Evolutionary conservation across 2,888 invertebrate species (phyloP), one percentile per base, ranked within the genome.

Genomic region (Caenorhabditis uteleia): DNA sequence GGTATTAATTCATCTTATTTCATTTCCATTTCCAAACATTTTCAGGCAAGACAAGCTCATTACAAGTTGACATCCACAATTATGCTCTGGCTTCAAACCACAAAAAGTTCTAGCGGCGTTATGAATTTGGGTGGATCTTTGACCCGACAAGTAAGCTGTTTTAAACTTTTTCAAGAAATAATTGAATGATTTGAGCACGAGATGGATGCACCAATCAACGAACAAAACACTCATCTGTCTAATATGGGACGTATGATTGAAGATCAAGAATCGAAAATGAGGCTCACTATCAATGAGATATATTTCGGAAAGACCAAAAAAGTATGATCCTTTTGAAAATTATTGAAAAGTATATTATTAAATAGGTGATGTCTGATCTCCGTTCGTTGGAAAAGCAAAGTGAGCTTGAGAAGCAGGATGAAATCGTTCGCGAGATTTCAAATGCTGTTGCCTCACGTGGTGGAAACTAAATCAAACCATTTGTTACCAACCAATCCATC

Each of bases 181-280:
- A 38, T 26, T 27, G 20, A 2, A 31, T 39, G 7, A 12, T 56
- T 54, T 49, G 33, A 92, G 91, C 90, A 90, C 26, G 97, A 97
- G 84, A 91, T 90, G 84, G 97, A 98, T 85, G 89, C 90, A 0
- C 87, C 90, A 38, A 91, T 95, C 20, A 92, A 90, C 81, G 97
- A 98, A 76, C 90, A 92, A 25, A 92, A 91, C 40, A 93, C 97
- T 0, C 98, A 98, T 85, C 95, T 98, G 83, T 95, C 92, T 49
- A 99, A 98, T 86, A 98, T 98, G 82, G 98, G 98, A 21, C 89
- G 91, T 80, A 91, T 98, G 92, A 94, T 98, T 0, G 98, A 99
- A 86, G 97, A 98, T 81, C 97, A 97, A 93, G 98, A 98, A 85
- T 98, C 97, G 85, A 98, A 97, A 88, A 98, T 98, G 84, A 89